phyloP scores from a whole-genome alignment of 2,113 vertebrate genomes.

The Cryptotis parvus region DNA sequence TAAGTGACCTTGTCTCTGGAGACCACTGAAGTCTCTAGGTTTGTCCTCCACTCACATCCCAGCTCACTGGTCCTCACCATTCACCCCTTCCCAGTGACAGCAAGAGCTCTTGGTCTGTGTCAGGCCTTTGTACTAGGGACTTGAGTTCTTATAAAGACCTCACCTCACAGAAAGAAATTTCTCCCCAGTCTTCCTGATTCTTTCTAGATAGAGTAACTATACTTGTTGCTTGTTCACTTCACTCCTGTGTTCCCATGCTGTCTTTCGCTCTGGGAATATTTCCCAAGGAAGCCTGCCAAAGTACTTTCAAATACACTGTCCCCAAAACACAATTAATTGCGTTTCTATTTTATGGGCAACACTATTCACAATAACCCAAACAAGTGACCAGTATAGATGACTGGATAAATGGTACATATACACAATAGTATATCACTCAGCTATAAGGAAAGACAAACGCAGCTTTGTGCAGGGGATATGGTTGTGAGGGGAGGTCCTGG shows the following conservation, averaged over 20 bases:
- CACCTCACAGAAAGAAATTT: background rate
- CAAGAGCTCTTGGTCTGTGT: background rate
- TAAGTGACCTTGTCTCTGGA: background rate
- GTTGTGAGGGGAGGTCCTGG: too few relatives aligned
- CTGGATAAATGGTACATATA: too few relatives aligned
- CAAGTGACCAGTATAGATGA: too few relatives aligned
- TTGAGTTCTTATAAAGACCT: background rate
- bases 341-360: too few relatives aligned
- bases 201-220: background rate
- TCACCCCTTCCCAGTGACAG: background rate
- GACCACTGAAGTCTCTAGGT: background rate
- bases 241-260: background rate
- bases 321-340: too few relatives aligned
- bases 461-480: too few relatives aligned
- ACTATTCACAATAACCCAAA: too few relatives aligned
- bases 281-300: conserved; percentile 13
- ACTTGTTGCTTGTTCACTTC: background rate
- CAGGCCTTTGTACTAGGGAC: background rate
- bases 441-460: too few relatives aligned
- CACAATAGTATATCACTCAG: too few relatives aligned
- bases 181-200: background rate
- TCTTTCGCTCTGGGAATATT: conserved; percentile 26
- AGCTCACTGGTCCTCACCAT: background rate
- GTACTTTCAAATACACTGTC: background rate
- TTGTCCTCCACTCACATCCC: background rate